These are phyloP conservation scores for Trachelus iudaicus DNA, from an alignment of 2,888 invertebrate genomes.

Conservation along the genomic window DNA sequence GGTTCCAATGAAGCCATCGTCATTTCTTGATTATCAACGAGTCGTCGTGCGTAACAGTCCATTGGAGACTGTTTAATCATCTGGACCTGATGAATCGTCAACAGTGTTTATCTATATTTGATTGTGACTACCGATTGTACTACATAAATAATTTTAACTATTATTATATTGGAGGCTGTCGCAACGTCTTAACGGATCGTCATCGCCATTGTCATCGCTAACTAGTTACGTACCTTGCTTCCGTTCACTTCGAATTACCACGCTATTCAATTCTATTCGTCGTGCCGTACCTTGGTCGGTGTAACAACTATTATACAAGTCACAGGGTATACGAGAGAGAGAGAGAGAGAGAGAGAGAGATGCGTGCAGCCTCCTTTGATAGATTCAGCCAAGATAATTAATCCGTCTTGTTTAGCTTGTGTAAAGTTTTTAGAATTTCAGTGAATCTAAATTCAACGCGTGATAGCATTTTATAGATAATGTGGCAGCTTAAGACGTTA, in stretches of 20 bases:
- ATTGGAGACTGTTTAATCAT: not conserved
- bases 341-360: not conserved
- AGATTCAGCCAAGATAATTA: not conserved
- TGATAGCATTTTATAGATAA: not conserved
- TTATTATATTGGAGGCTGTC: not conserved
- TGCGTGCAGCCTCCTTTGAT: not conserved
- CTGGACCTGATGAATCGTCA: not conserved
- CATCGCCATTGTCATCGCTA: not conserved
- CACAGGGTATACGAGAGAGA: not conserved
- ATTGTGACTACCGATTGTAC: not conserved
- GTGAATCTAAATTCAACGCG: not conserved
- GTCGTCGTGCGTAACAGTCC: not conserved
- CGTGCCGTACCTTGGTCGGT: not conserved
- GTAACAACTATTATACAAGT: not conserved
- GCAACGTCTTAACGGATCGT: not conserved
- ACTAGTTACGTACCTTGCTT: not conserved
- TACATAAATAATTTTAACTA: not conserved
- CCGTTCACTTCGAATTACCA: not conserved
- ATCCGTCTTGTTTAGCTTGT: not conserved
- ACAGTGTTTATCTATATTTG: not conserved
- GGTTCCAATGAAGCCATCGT: not conserved
- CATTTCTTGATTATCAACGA: not conserved
- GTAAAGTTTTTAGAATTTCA: not conserved
- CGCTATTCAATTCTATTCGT: not conserved
- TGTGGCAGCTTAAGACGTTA: not conserved